A percentile compares a stretch with the other conserved stretches of the same genome.
Evolutionary conservation across 1,140 invertebrate species (phyloP).

Genomic region (Mamestra configurata): DNA sequence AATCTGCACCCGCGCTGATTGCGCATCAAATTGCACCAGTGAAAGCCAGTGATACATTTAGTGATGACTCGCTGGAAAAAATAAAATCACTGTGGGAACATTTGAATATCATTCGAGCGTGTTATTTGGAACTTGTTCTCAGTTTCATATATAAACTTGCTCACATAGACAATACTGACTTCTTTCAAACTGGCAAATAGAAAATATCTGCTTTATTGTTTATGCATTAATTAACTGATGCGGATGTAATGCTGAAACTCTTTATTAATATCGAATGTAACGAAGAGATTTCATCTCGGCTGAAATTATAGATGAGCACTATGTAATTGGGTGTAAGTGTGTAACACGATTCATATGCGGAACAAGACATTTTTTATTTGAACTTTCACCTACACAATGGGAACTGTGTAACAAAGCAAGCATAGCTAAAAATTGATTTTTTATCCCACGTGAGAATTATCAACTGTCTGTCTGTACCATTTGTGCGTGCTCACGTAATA

Average conservation of each 20-base stretch:
- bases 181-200: neutral
- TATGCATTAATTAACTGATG: conserved; percentile 7
- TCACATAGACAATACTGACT: neutral
- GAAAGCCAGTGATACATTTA: conserved; percentile 57
- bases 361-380: conserved; percentile 62
- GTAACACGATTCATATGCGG: conserved; percentile 53
- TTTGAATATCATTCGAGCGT: conserved; percentile 23
- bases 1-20: conserved; percentile 52
- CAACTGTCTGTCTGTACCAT: conserved; percentile 48
- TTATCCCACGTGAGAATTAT: conserved; percentile 53
- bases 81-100: conserved; percentile 13
- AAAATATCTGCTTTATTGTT: neutral
- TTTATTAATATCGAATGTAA: conserved; percentile 17
- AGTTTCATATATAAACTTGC: neutral
- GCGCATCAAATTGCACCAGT: conserved; percentile 54
- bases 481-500: conserved; percentile 39
- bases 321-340: conserved; percentile 45
- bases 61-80: conserved; percentile 14
- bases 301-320: conserved; percentile 29
- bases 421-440: conserved; percentile 57
- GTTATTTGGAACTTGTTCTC: neutral
- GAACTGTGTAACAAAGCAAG: conserved; percentile 44
- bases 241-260: conserved; percentile 12
- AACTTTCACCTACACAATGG: conserved; percentile 81
- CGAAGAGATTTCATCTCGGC: conserved; percentile 1